Evolutionary conservation across 2,113 vertebrate species (phyloP), one percentile per base, ranked within the genome.

Genomic region (Collichthys lucidus): DNA sequence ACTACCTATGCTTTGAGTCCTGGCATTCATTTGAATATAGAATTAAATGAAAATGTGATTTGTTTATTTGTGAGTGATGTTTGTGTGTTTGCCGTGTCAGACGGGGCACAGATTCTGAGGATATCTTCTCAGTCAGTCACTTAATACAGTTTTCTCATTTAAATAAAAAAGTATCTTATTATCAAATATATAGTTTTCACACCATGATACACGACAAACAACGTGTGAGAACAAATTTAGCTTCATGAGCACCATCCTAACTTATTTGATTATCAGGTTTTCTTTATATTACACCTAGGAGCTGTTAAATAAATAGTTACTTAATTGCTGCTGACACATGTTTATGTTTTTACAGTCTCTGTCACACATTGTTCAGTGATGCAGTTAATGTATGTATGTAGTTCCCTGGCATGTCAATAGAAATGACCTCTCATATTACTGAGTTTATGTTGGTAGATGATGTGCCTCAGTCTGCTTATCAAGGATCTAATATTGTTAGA

Each of bases 371-470:
- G 79, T 53, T 82, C 84, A 77, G 15, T 56, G 77, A 78, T 75
- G 82, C 86, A 82, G 62, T 67, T 74, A 88, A 86, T 83, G 77
- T 61, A 86, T 80, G 80, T 75, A 74, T 88, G 65, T 74, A 77
- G 50, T 64, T 83, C 67, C 53, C 46, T 6, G 59, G 56, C 72
- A 44, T 77, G 81, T 88, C 87, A 88, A 83, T 74, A 77, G 70
- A 63, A 76, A 74, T 64, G 19, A 89, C 71, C 61, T 68, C 61
- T 71, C 31, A 69, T 52, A 74, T 83, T 47, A 78, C 71, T 64
- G 26, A 74, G 22, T 81, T 86, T 84, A 73, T 82, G 60, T 29
- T 70, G 59, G 63, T 64, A 82, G n/a, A 74, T 56, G 20, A 29
- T 3, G n/a, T 56, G 35, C 64, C 79, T 64, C 17, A 20, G 77